A percentile compares a stretch with the other conserved stretches of the same genome.
Conservation (phyloP, 2,888 invertebrate genomes). For the Eurois occulta region DNA sequence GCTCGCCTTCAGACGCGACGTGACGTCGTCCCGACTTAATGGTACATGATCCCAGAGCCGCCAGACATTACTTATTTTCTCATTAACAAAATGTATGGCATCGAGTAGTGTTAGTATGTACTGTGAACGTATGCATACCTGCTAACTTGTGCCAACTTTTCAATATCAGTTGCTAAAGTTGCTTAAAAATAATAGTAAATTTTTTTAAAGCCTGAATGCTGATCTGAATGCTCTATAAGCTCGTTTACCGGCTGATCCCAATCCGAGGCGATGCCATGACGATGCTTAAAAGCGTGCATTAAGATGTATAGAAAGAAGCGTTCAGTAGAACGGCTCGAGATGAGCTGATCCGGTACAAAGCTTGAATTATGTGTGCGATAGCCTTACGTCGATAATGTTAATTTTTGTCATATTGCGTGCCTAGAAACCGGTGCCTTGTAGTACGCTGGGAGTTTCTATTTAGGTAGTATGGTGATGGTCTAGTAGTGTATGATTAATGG, state of each 20-base stretch:
- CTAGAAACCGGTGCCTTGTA: neutral
- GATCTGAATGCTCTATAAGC: neutral
- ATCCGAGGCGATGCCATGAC: neutral
- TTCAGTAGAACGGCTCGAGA: neutral
- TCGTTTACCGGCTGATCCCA: neutral
- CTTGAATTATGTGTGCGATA: neutral
- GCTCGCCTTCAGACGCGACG: neutral
- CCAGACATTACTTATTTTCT: too few relatives aligned
- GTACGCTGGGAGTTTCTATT: neutral
- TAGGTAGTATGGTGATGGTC: neutral
- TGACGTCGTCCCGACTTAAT: too few relatives aligned
- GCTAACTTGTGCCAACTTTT: too few relatives aligned
- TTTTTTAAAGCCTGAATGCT: too few relatives aligned
- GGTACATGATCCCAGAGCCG: too few relatives aligned
- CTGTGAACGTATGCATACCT: too few relatives aligned
- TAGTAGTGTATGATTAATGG: too few relatives aligned
- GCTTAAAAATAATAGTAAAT: too few relatives aligned
- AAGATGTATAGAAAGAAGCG: neutral
- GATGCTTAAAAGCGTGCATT: neutral
- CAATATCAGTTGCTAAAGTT: too few relatives aligned
- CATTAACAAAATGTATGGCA: too few relatives aligned
- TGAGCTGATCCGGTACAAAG: neutral
- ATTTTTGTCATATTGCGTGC: neutral
- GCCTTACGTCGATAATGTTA: neutral
- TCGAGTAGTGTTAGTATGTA: too few relatives aligned